These are phyloP conservation scores for Gallirallus australis DNA, from an alignment of 2,797 vertebrate genomes.

Conservation along the genomic window DNA sequence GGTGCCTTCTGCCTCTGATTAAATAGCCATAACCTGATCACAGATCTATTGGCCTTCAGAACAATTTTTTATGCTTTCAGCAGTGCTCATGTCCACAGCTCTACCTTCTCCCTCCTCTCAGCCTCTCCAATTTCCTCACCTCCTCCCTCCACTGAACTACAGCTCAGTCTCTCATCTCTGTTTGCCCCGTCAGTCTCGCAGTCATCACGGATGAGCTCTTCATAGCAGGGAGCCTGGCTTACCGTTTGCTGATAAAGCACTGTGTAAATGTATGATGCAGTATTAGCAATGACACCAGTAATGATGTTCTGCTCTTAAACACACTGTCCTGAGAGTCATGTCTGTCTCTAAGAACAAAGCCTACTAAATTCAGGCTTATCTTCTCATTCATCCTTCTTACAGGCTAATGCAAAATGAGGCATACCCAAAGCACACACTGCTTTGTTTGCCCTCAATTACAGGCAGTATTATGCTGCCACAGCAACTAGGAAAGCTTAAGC, in stretches of 20 bases:
- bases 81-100: neutral
- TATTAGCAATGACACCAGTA: conserved; percentile 15
- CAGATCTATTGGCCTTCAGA: neutral
- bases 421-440: neutral
- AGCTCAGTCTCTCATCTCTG: neutral
- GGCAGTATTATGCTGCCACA: conserved; percentile 63
- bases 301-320: conserved; percentile 24
- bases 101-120: neutral
- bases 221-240: neutral
- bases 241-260: neutral
- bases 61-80: neutral
- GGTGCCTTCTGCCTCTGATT: neutral
- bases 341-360: conserved; percentile 43
- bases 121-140: neutral
- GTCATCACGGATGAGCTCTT: neutral
- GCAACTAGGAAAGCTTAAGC: conserved; percentile 37
- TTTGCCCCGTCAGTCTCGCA: neutral
- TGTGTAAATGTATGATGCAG: neutral
- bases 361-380: conserved; percentile 52
- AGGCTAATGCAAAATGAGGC: neutral
- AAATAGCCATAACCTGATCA: neutral
- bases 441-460: conserved; percentile 63
- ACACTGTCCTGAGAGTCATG: neutral
- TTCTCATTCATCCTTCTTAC: conserved; percentile 30
- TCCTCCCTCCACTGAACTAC: neutral